Conservation (phyloP, 2,888 invertebrate species). For the Odiellus spinosus region DNA sequence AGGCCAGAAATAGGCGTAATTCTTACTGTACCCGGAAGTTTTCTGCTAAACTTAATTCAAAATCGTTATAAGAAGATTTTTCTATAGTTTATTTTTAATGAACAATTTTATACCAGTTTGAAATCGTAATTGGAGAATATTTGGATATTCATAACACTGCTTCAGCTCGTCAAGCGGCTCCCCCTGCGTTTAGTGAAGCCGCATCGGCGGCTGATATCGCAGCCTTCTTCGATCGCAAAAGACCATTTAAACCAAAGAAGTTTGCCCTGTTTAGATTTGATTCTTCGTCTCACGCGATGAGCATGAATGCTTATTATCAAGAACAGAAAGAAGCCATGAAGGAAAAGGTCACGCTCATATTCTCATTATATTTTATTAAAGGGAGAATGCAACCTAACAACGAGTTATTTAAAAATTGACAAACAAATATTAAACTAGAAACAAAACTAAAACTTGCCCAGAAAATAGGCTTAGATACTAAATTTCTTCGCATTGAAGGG, state of each 20-base stretch:
- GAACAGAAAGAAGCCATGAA: constrained; percentile 29
- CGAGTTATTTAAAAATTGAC: too few species aligned
- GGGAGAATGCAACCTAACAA: too few species aligned
- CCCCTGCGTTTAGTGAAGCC: constrained; percentile 33
- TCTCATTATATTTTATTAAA: too few species aligned
- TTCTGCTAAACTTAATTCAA: too few species aligned
- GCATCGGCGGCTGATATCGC: constrained; percentile 29
- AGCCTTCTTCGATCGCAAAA: constrained; percentile 33
- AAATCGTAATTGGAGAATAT: constrained; percentile 67
- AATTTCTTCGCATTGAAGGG: too few species aligned
- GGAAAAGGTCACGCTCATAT: constrained; percentile 7
- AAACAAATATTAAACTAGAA: too few species aligned
- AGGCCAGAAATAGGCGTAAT: too few species aligned
- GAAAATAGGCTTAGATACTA: too few species aligned
- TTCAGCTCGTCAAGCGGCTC: constrained; percentile 39
- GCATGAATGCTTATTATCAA: constrained; percentile 37
- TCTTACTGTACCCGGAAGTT: too few species aligned
- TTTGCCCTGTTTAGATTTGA: constrained; percentile 50
- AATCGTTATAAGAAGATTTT: too few species aligned
- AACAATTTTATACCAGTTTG: constrained; percentile 55
- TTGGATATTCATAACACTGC: constrained; percentile 66
- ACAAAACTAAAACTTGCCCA: too few species aligned
- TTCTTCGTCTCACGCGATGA: constrained; percentile 43
- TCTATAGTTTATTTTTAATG: too few species aligned
- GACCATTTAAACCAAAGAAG: constrained; percentile 29